These are phyloP conservation scores for Setophaga petechia DNA, from an alignment of 2,113 vertebrate genomes.

Conservation along the genomic window DNA sequence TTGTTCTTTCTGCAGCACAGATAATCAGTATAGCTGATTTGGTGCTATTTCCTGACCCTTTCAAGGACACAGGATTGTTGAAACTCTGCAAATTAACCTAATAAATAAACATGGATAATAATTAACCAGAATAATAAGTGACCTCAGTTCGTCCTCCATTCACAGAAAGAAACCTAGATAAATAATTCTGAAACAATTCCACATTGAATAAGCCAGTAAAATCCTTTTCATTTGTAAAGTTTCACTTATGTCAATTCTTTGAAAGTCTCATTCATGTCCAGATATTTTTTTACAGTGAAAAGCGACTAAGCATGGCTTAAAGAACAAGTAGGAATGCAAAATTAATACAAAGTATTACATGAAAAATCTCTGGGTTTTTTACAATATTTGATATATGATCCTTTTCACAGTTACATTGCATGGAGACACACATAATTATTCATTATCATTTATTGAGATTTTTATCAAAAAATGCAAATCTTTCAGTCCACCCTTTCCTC, in stretches of 20 bases:
- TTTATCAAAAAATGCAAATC: background rate
- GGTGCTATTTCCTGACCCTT: background rate
- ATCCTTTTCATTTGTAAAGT: slow-evolving; percentile 13
- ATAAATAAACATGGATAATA: slow-evolving; percentile 40
- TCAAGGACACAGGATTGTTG: background rate
- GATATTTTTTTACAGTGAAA: background rate
- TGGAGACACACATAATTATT: background rate
- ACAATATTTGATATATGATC: background rate
- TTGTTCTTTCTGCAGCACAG: background rate
- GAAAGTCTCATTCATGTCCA: background rate
- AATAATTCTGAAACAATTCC: slow-evolving; percentile 26
- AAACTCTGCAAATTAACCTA: slow-evolving; percentile 33
- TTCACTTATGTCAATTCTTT: background rate
- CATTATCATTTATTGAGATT: background rate
- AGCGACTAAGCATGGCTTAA: background rate
- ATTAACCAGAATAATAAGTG: slow-evolving; percentile 61
- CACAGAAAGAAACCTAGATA: slow-evolving; percentile 19
- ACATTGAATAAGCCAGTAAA: slow-evolving; percentile 1
- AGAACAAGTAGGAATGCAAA: background rate
- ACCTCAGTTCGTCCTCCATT: slow-evolving; percentile 40
- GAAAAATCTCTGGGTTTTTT: background rate
- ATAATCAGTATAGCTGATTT: background rate
- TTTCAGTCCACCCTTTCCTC: background rate
- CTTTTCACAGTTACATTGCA: background rate
- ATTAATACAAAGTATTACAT: background rate